phyloP scores from a whole-genome alignment of 2,888 invertebrate species.

The Acheta domesticus region DNA sequence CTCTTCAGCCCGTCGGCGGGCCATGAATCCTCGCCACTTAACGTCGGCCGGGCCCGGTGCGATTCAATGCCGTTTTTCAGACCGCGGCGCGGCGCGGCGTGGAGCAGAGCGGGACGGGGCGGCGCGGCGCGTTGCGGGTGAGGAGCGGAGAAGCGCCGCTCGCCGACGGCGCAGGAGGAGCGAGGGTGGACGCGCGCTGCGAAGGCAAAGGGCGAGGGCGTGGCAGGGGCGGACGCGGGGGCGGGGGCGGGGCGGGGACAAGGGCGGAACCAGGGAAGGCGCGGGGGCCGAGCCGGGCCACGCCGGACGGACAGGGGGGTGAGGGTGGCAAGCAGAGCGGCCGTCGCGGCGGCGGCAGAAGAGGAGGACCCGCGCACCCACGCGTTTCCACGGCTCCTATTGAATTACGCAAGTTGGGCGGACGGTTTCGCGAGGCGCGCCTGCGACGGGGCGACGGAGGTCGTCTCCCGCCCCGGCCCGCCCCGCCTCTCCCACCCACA shows the following conservation, averaged over 20 bases:
- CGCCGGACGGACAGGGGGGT: neutral
- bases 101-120: neutral
- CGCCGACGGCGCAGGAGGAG: neutral
- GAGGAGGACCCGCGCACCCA: neutral
- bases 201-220: neutral
- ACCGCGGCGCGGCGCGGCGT: neutral
- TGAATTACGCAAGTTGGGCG: conserved; percentile 9
- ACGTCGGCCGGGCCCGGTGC: neutral
- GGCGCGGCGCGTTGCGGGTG: neutral
- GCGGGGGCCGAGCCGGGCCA: neutral
- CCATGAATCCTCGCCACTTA: conserved; percentile 10
- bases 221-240: neutral
- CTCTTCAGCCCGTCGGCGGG: conserved; percentile 18
- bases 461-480: neutral
- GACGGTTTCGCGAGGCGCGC: neutral
- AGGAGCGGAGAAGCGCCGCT: neutral
- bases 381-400: neutral
- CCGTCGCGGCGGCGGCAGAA: neutral
- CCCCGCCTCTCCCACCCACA: neutral
- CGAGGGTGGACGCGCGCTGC: neutral
- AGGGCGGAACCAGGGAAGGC: neutral
- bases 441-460: neutral
- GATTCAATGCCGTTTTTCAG: conserved; percentile 9
- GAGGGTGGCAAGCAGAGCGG: neutral
- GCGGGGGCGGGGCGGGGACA: neutral